Evolutionary conservation across 92 coral and sea anemone genomes (phyloP).

Genomic region (Heteractis magnifica): DNA sequence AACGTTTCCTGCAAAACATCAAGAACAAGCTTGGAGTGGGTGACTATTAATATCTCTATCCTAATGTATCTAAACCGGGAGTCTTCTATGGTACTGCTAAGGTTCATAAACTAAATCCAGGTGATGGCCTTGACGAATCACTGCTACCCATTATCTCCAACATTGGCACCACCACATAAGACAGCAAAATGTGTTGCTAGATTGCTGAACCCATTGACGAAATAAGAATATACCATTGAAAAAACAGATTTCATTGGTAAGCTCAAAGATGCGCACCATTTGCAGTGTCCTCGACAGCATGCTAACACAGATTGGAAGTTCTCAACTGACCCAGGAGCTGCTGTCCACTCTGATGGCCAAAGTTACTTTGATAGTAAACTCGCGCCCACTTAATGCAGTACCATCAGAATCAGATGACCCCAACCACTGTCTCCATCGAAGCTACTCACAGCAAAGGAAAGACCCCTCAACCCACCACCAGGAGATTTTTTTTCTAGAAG

Average conservation of each 20-base stretch:
- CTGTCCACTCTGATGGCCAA: not conserved
- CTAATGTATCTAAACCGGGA: not conserved
- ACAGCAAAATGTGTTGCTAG: not conserved
- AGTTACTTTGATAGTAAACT: not conserved
- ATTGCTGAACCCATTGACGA: not conserved
- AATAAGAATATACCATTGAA: not conserved
- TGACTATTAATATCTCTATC: not conserved
- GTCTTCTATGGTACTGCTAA: not conserved
- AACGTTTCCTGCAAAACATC: not conserved
- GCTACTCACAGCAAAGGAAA: not conserved
- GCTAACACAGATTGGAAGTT: not conserved
- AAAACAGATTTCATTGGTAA: not conserved
- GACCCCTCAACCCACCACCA: not conserved
- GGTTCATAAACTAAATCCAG: not conserved
- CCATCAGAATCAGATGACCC: not conserved
- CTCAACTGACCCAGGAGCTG: not conserved
- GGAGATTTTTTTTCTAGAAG: constrained; percentile 15
- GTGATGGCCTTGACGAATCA: not conserved
- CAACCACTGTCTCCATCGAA: not conserved
- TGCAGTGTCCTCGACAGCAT: constrained; percentile 6
- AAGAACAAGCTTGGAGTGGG: not conserved
- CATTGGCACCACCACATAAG: not conserved
- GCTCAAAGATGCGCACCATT: not conserved
- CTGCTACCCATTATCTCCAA: not conserved
- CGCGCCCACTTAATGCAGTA: not conserved